Base-by-base conservation (phyloP, 2,113 vertebrate genomes). In the Mustela lutreola region DNA sequence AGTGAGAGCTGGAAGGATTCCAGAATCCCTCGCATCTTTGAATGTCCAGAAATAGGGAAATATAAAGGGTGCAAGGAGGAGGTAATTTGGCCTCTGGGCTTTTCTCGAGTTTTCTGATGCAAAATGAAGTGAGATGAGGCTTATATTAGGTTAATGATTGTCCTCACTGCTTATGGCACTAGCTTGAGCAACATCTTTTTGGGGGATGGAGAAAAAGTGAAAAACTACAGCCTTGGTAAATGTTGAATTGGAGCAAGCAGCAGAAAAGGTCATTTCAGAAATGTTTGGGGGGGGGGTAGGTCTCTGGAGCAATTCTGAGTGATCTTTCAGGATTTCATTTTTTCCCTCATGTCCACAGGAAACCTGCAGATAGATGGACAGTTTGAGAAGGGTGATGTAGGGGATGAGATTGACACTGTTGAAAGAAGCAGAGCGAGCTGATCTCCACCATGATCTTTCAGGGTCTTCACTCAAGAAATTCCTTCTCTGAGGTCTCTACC, bases 101-200 rank as follows among this genome's bases (percentile, higher is more conserved):
- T 75, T 75, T 60, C 79, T 85, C 85, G 65, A 48, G 16, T 45
- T 91, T 95, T 81, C 78, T 31, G 42, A 87, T 39, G 36, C 19
- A 80, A 18, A 78, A 58, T 70, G 36, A 91, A 89, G 45, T 92
- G 84, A 80, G 9, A 56, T 24, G 63, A 24, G 31, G 14, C n/a
- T 93, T 86, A 50, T 48, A 14, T 60, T 8, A 70, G 63, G 75
- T 67, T 92, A 87, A 87, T 76, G 65, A 48, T 36, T 65, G n/a
- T 76, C n/a, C 24, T 70, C 56, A 50, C 33, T 91, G 11, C 50
- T 75, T 33, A 81, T n/a, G 19, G 24, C 56, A 63, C 2, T 14
- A 73, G 21, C 28, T 58, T 63, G 42, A 65, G 7, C 19, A 78
- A 42, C 6, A 19, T 63, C 76, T 86, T 33, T 89, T 75, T 65